These are phyloP conservation scores for Cheirogaleus major DNA, from an alignment of 2,797 vertebrate species.

Conservation along the genomic window DNA sequence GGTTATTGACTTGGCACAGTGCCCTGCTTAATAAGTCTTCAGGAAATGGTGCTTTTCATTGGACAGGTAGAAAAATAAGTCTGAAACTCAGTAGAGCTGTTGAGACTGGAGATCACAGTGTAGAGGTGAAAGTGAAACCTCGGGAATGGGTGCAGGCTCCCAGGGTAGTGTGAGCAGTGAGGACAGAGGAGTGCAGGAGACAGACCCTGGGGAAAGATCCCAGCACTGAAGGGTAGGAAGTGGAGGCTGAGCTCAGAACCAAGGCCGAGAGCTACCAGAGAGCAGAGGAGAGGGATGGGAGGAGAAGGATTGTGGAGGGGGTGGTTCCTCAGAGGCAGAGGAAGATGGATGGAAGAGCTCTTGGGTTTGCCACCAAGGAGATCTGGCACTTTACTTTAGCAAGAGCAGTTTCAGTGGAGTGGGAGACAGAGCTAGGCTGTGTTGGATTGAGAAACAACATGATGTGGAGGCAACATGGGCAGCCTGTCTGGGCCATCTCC, in stretches of 20 bases:
- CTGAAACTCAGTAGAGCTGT: not conserved
- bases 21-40: not conserved
- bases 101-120: not conserved
- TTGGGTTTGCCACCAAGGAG: not conserved
- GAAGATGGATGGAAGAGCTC: not conserved
- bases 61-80: not conserved
- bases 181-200: not conserved
- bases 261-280: not conserved
- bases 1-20: not conserved
- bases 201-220: not conserved
- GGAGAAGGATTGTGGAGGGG: not conserved
- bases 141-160: not conserved
- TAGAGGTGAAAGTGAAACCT: not conserved
- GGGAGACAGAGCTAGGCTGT: not conserved
- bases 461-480: rapidly evolving
- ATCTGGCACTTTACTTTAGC: not conserved
- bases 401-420: not conserved
- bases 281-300: not conserved
- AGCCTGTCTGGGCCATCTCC: too few relatives aligned
- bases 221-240: too few relatives aligned
- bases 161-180: not conserved
- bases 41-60: not conserved
- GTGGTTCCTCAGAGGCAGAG: not conserved
- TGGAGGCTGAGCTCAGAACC: not conserved
- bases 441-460: not conserved